Base-by-base conservation (phyloP, 2,113 vertebrate genomes). In the Mus musculus region DNA sequence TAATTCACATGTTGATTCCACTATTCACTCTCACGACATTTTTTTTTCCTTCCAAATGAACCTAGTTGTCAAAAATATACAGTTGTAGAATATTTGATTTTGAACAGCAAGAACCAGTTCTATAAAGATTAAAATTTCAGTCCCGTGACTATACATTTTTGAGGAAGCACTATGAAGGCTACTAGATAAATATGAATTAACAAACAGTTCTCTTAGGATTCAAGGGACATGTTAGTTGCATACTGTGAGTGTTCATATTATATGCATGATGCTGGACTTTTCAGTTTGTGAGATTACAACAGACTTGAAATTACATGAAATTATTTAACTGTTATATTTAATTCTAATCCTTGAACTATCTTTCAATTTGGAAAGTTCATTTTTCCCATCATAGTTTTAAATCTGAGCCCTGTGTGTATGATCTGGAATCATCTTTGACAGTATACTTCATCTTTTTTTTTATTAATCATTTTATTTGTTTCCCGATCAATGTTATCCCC, bases 21-120 rank as follows among this genome's bases (percentile, higher is more conserved):
- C 3, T 65, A 76, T 96, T 88, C 10, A 84, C 33, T 49, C 90
- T 90, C 63, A 46, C 88, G 22, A 33, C 61, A 54, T 93, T 96
- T 80, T 22, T 80, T 22, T 92, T 84, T 67, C 33, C 24, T 90
- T 96, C 91, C 36, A 72, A 94, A 93, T 92, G 71, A 76, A 10
- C 28, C 89, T 88, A 2, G 36, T 90, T 81, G n/a, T 73, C 90
- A 59, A 69, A 2, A 95, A 75, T 7, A 61, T 13, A 46, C 20
- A 52, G 1, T 52, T 94, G 24, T 42, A 81, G 75, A 90, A 17
- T 42, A 71, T 24, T 90, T 95, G 56, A 76, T 54, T 88, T 93
- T 7, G 11, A 92, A 19, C 33, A 89, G 1, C 3, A 88, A 73
- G 80, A 92, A 75, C 17, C 73, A 71, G 80, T 88, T 73, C 30